Conservation (phyloP, 2,113 vertebrate genomes). For the Chiloscyllium plagiosum region DNA sequence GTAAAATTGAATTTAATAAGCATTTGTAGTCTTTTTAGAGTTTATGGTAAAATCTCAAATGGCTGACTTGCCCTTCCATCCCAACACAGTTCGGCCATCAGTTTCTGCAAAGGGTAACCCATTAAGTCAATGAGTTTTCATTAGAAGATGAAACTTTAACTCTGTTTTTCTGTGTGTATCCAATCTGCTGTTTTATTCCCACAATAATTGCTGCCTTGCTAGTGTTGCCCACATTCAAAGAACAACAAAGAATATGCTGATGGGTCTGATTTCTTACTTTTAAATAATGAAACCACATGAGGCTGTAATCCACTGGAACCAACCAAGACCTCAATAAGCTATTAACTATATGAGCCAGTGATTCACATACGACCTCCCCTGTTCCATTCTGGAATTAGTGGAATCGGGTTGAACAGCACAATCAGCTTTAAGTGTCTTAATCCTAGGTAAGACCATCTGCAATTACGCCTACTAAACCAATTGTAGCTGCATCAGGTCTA, state of each 20-base stretch:
- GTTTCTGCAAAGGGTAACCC: neutral
- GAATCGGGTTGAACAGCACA: neutral
- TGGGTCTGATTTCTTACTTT: neutral
- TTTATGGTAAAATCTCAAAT: too few species aligned
- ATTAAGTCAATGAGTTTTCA: neutral
- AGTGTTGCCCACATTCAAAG: neutral
- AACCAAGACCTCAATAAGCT: neutral
- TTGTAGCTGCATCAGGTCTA: neutral
- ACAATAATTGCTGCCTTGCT: neutral
- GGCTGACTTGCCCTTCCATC: too few species aligned
- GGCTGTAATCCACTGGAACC: neutral
- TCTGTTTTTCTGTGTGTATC: neutral
- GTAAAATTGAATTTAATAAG: too few species aligned
- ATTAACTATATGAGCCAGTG: neutral
- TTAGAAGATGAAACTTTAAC: neutral
- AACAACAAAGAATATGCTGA: neutral
- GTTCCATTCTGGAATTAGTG: neutral
- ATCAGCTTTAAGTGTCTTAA: constrained; percentile 12
- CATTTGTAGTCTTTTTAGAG: too few species aligned
- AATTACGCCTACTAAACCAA: neutral
- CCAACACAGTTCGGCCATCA: too few species aligned
- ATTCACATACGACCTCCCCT: neutral
- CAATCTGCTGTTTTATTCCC: neutral
- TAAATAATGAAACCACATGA: neutral
- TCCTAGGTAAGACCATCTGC: neutral